Conservation (phyloP, 2,888 invertebrate genomes). For the Ceratothoa steindachneri region DNA sequence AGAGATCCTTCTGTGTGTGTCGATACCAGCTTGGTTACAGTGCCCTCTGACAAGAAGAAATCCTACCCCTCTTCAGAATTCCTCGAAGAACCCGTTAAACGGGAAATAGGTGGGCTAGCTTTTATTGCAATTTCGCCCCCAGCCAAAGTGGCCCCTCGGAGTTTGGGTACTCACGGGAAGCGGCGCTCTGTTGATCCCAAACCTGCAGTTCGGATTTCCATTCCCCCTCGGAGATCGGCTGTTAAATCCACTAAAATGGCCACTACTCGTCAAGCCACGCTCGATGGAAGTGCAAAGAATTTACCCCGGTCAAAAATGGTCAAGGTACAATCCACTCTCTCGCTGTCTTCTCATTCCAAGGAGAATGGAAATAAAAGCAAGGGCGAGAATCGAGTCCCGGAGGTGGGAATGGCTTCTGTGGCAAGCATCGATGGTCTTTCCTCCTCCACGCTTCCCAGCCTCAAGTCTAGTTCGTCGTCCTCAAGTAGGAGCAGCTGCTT, state of each 20-base stretch:
- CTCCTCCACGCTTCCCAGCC: not conserved
- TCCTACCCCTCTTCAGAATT: not conserved
- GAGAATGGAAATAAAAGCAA: not conserved
- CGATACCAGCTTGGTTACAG: not conserved
- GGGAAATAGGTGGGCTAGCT: conserved; percentile 10
- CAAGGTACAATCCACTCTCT: not conserved
- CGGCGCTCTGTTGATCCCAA: conserved; percentile 19
- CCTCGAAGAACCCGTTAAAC: not conserved
- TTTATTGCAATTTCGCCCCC: conserved; percentile 40
- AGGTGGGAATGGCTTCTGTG: not conserved
- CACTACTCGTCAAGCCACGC: not conserved
- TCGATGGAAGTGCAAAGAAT: not conserved
- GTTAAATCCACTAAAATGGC: not conserved
- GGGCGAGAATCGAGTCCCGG: not conserved
- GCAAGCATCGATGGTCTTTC: not conserved
- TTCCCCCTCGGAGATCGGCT: conserved; percentile 4
- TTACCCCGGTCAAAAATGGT: no score
- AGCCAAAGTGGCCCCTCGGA: conserved; percentile 14
- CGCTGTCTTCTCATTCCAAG: not conserved
- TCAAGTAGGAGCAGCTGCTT: not conserved
- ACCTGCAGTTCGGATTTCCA: conserved; percentile 11
- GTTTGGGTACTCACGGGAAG: conserved; percentile 22
- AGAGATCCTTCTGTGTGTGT: not conserved
- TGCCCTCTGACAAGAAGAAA: not conserved
- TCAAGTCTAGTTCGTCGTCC: not conserved